Evolutionary conservation across 2,113 vertebrate species (phyloP).

Genomic region (Chrysochloris asiatica): DNA sequence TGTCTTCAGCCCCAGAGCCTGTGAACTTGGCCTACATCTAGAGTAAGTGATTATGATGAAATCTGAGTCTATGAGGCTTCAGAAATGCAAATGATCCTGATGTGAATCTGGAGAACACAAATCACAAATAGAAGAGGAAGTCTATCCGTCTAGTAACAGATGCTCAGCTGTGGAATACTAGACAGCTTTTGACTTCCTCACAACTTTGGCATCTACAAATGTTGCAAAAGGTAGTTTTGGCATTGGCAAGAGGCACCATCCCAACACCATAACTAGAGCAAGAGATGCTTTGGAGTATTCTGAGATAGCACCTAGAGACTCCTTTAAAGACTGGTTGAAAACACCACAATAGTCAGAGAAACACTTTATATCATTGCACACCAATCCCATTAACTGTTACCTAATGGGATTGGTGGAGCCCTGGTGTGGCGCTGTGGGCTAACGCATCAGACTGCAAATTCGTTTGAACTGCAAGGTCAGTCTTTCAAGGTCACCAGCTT

Average conservation of each 20-base stretch:
- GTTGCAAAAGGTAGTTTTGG: not conserved
- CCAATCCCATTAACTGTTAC: not conserved
- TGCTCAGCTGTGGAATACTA: not conserved
- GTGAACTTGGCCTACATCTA: not conserved
- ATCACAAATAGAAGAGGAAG: not conserved
- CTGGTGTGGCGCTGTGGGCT: no score
- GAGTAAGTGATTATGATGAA: not conserved
- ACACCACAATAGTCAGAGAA: not conserved
- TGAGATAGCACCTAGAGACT: not conserved
- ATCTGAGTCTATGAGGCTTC: not conserved
- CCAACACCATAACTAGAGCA: not conserved
- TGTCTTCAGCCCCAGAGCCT: not conserved
- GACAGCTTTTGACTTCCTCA: not conserved
- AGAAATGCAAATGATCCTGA: not conserved
- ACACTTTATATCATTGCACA: not conserved
- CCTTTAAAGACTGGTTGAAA: not conserved
- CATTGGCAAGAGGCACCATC: not conserved
- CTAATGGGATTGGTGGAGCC: not conserved
- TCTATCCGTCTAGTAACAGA: not conserved
- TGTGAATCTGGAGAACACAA: fast-evolving
- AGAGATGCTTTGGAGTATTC: not conserved
- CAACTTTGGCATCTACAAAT: not conserved
- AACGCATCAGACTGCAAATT: no score
- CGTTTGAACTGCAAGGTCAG: no score
- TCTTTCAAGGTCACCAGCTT: no score